phyloP scores from a whole-genome alignment of 1,140 invertebrate species.

The Procambarus virginalis region DNA sequence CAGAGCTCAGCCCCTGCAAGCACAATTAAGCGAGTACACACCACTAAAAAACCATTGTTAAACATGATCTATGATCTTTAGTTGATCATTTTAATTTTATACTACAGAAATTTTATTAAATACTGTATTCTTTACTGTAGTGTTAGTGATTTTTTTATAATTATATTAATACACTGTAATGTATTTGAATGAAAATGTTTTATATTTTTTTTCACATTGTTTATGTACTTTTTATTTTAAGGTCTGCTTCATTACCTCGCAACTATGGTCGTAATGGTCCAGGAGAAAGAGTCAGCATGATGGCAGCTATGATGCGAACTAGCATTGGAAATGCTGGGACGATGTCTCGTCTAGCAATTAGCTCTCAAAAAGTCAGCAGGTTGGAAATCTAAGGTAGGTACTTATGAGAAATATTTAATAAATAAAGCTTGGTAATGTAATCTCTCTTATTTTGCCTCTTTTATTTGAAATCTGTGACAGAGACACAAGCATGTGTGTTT shows the following conservation, averaged over 20 bases:
- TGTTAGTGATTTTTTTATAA: no score
- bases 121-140: no score
- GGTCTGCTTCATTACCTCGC: slow-evolving; percentile 67
- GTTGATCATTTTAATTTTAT: background rate
- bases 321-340: slow-evolving; percentile 51
- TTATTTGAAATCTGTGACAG: background rate
- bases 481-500: slow-evolving; percentile 1
- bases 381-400: slow-evolving; percentile 65
- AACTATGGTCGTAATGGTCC: slow-evolving; percentile 67
- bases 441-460: background rate
- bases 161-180: no score
- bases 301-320: slow-evolving; percentile 64
- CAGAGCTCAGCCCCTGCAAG: no score
- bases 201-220: no score
- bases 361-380: slow-evolving; percentile 68
- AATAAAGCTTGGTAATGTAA: background rate
- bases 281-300: slow-evolving; percentile 54
- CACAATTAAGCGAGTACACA: no score
- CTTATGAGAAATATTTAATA: background rate
- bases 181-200: no score
- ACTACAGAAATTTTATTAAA: no score
- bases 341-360: slow-evolving; percentile 67
- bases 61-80: no score
- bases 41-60: no score
- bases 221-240: background rate